Evolutionary conservation across 37 sponge, comb jelly and placozoan genomes (phyloP).

Genomic region (Hormiphora californensis): DNA sequence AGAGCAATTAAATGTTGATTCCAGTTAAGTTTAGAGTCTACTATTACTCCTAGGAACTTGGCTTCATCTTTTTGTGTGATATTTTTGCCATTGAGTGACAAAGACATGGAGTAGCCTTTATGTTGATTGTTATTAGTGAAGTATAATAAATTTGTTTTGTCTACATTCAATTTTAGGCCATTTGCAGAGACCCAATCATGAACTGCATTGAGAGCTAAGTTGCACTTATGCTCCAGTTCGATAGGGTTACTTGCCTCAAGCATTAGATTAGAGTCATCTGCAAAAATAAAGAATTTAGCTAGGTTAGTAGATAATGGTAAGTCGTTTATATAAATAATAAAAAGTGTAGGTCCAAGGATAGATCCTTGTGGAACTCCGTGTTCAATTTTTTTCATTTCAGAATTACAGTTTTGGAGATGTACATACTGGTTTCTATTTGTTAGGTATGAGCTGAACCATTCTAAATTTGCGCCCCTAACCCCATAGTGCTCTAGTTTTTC

Average conservation of each 20-base stretch:
- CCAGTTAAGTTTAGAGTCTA: neutral
- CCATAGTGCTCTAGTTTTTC: neutral
- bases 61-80: too few relatives aligned
- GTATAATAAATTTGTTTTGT: neutral
- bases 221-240: neutral
- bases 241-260: neutral
- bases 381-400: neutral
- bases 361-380: neutral
- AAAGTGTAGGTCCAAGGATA: neutral
- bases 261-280: neutral
- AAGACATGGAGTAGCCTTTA: too few relatives aligned
- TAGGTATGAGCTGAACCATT: too few relatives aligned
- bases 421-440: neutral
- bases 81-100: too few relatives aligned
- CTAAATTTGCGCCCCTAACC: neutral
- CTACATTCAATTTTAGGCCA: neutral
- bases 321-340: constrained; percentile 1
- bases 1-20: too few relatives aligned
- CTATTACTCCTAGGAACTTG: neutral
- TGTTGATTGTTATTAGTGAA: neutral
- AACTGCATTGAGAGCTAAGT: neutral
- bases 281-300: neutral
- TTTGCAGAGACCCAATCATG: neutral
- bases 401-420: neutral
- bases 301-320: neutral